These are phyloP conservation scores for Gallinago paraguaiae DNA, from an alignment of 2,113 vertebrate species.

Conservation along the genomic window DNA sequence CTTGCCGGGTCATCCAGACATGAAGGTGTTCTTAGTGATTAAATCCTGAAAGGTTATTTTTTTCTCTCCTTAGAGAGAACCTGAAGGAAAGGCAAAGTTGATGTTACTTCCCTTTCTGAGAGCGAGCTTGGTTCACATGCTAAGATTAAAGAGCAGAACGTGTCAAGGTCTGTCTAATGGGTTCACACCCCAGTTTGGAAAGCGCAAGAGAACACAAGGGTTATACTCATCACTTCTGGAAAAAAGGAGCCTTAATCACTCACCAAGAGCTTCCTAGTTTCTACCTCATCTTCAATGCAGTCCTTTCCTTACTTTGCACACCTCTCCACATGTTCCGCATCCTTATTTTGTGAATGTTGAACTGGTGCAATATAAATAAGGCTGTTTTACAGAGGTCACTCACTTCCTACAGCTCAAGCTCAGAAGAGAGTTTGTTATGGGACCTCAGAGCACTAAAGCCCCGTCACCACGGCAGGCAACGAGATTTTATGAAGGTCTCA, in stretches of 20 bases:
- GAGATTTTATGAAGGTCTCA: background rate
- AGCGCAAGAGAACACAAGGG: accelerated
- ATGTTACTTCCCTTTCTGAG: background rate
- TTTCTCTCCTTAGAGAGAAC: background rate
- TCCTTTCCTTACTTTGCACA: background rate
- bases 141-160: background rate
- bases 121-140: background rate
- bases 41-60: background rate
- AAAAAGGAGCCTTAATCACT: background rate
- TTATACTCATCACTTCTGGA: background rate
- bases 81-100: background rate
- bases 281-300: background rate
- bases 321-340: background rate
- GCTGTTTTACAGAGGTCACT: background rate
- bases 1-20: background rate
- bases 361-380: background rate
- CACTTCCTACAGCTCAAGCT: background rate
- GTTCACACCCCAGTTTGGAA: background rate
- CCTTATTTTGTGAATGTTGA: background rate
- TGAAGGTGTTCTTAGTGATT: background rate
- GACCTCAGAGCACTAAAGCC: background rate
- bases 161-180: background rate
- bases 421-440: background rate
- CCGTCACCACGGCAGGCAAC: background rate
- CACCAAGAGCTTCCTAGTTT: background rate